Conservation (phyloP, 2,797 vertebrate species). For the Sebastes kiyomatsui region DNA sequence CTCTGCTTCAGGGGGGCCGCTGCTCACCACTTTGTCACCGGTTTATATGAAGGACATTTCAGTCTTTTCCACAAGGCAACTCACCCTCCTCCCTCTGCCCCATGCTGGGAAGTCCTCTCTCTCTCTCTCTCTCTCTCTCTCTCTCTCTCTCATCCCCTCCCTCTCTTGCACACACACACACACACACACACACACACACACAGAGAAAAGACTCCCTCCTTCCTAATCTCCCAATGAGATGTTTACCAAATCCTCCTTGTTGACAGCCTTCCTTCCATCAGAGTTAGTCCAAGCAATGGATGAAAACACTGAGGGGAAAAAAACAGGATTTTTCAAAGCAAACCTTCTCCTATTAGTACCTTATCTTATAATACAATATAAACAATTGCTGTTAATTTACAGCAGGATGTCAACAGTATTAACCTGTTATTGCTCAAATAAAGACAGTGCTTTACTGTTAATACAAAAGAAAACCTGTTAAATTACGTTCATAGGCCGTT, state of each 20-base stretch:
- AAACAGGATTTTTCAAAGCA: no score
- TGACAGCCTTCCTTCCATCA: slow-evolving; percentile 54
- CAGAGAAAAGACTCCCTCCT: slow-evolving; percentile 45
- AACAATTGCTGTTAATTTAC: no score
- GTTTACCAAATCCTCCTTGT: slow-evolving; percentile 73
- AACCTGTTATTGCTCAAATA: no score
- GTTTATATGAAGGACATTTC: slow-evolving; percentile 79
- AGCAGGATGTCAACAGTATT: no score
- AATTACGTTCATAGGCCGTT: no score
- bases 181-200: slow-evolving; percentile 1
- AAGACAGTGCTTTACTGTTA: no score
- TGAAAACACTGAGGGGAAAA: slow-evolving; percentile 5
- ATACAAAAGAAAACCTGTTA: no score
- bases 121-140: slow-evolving; percentile 36
- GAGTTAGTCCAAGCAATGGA: not conserved
- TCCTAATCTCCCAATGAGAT: slow-evolving; percentile 72
- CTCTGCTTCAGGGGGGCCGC: slow-evolving; percentile 51
- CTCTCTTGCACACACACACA: not conserved
- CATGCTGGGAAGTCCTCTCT: slow-evolving; percentile 55
- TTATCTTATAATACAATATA: no score
- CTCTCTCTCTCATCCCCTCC: slow-evolving; percentile 10
- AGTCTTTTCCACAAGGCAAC: slow-evolving; percentile 50
- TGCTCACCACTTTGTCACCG: slow-evolving; percentile 66
- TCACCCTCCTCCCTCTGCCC: slow-evolving; percentile 58
- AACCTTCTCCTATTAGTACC: not conserved